A percentile compares a stretch with the other conserved stretches of the same genome.
phyloP scores from a whole-genome alignment of 2,888 invertebrate species.

The Pollenia griseotomentosa region DNA sequence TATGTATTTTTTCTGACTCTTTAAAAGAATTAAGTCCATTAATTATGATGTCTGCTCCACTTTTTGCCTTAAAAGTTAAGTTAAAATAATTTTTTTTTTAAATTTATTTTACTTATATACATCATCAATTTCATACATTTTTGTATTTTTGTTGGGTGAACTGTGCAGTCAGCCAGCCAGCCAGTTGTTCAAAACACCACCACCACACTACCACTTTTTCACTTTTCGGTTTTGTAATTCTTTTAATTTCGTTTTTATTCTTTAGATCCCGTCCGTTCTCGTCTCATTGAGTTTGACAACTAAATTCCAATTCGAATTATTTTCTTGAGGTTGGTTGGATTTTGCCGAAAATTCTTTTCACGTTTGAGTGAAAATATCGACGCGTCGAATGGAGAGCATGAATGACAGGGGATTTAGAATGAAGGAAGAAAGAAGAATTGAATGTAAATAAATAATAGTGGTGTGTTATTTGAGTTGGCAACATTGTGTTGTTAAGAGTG shows the following conservation, averaged over 20 bases:
- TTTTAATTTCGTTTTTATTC: slow-evolving; percentile 34
- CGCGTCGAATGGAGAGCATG: slow-evolving; percentile 17
- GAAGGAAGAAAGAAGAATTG: background rate
- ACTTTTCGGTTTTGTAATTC: slow-evolving; percentile 53
- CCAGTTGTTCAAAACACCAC: slow-evolving; percentile 60
- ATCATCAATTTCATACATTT: slow-evolving; percentile 40
- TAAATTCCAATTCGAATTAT: slow-evolving; percentile 69
- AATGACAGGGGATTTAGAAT: slow-evolving; percentile 22
- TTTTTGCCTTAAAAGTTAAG: background rate
- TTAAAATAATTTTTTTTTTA: slow-evolving; percentile 1
- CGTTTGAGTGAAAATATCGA: slow-evolving; percentile 54
- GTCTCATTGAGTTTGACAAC: slow-evolving; percentile 74
- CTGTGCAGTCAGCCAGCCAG: slow-evolving; percentile 51
- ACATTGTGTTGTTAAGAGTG: slow-evolving; percentile 57
- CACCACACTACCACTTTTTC: slow-evolving; percentile 64
- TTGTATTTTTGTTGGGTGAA: slow-evolving; percentile 37
- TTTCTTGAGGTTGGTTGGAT: slow-evolving; percentile 43
- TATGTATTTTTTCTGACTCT: slow-evolving; percentile 16
- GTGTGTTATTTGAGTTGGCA: slow-evolving; percentile 57
- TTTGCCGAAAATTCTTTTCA: slow-evolving; percentile 50
- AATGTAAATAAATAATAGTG: slow-evolving; percentile 18
- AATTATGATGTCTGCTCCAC: background rate
- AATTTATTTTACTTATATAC: slow-evolving; percentile 54
- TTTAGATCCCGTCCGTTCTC: slow-evolving; percentile 65
- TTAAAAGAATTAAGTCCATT: background rate